Percentiles rank a stretch among this genome's conserved stretches.
Conservation (phyloP, 2,797 vertebrate genomes). For the Darevskia nairensis region DNA sequence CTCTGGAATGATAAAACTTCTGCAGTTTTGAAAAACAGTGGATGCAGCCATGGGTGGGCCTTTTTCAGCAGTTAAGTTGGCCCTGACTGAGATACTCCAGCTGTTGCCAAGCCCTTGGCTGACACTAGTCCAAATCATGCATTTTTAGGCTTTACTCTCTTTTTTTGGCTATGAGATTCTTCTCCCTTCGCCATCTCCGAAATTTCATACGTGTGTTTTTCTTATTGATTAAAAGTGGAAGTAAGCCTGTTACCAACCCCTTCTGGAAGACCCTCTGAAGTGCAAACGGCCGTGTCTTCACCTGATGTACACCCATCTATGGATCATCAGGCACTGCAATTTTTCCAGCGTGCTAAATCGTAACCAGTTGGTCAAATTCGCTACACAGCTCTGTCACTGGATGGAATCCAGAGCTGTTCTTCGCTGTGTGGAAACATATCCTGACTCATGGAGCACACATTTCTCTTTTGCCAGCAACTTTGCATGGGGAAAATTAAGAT, state of each 20-base stretch:
- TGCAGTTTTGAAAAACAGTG: background rate
- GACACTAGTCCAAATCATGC: background rate
- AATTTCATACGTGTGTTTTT: constrained; percentile 61
- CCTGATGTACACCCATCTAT: too few relatives aligned
- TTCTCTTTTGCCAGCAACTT: too few relatives aligned
- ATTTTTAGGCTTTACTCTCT: background rate
- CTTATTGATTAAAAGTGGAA: background rate
- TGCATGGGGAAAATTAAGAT: too few relatives aligned
- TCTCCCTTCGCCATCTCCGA: constrained; percentile 33
- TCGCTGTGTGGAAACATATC: too few relatives aligned
- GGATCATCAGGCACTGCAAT: too few relatives aligned
- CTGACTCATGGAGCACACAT: too few relatives aligned
- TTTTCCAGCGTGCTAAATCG: too few relatives aligned
- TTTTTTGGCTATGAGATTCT: constrained; percentile 25
- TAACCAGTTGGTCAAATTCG: too few relatives aligned
- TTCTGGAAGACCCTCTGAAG: background rate
- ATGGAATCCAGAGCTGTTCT: too few relatives aligned
- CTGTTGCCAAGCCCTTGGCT: background rate
- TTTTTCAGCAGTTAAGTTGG: background rate
- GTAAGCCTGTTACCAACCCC: background rate
- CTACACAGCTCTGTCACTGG: too few relatives aligned
- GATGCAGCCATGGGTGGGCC: background rate
- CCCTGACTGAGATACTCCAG: background rate
- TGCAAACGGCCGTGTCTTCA: too few relatives aligned
- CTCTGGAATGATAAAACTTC: background rate